phyloP scores from a whole-genome alignment of 1,140 invertebrate genomes.

The Homarus americanus region DNA sequence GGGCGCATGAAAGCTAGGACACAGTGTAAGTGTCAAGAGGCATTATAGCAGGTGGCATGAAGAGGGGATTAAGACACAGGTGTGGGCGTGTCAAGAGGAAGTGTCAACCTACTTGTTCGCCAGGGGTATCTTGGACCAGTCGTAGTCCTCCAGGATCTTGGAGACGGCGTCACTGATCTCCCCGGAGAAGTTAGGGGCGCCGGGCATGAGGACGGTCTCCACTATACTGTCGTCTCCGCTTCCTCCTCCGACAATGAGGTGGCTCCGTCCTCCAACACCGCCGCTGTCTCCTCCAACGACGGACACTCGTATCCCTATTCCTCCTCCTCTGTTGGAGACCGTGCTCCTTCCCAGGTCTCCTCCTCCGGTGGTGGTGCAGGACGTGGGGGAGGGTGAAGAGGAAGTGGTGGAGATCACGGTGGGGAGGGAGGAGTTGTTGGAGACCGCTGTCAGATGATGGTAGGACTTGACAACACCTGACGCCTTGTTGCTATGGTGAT shows the following conservation, averaged over 20 bases:
- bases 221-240: neutral
- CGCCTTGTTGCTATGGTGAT: no score
- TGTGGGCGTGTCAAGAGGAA: neutral
- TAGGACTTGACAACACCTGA: no score
- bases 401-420: slow-evolving; percentile 18
- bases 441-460: no score
- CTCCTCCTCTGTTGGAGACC: neutral
- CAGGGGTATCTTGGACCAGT: slow-evolving; percentile 91
- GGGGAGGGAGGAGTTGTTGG: neutral
- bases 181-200: slow-evolving; percentile 48
- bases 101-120: slow-evolving; percentile 83
- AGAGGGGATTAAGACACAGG: no score
- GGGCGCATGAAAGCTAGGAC: no score
- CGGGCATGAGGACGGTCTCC: neutral
- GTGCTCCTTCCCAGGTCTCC: neutral
- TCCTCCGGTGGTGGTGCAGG: neutral
- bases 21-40: no score
- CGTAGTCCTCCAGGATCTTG: slow-evolving; percentile 89
- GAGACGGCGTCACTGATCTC: slow-evolving; percentile 86
- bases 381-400: neutral
- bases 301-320: no score
- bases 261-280: neutral
- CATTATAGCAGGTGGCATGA: no score
- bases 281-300: neutral
- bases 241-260: neutral